Percentiles rank a stretch among this genome's conserved stretches.
These are phyloP conservation scores for Tenodera sinensis DNA, from an alignment of 2,888 invertebrate species.

Conservation along the genomic window DNA sequence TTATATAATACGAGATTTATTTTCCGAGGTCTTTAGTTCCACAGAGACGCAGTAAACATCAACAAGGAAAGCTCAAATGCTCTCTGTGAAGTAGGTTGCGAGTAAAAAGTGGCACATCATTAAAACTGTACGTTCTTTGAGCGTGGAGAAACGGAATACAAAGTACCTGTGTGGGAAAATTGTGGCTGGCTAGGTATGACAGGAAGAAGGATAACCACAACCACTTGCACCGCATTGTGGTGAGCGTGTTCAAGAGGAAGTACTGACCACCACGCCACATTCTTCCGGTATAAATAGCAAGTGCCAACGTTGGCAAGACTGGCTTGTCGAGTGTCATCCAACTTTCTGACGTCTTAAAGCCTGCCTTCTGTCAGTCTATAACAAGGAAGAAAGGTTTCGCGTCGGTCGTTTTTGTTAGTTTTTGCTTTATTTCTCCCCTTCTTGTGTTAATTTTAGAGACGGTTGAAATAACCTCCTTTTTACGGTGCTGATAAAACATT, in stretches of 20 bases:
- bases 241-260: not conserved
- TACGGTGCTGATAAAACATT: too few relatives aligned
- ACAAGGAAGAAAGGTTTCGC: not conserved
- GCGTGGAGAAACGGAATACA: not conserved
- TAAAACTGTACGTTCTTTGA: not conserved
- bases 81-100: too few relatives aligned
- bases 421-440: too few relatives aligned
- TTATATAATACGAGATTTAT: too few relatives aligned
- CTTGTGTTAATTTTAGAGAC: too few relatives aligned
- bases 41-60: too few relatives aligned
- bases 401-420: too few relatives aligned
- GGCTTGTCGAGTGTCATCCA: not conserved
- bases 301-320: not conserved
- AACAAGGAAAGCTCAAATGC: too few relatives aligned
- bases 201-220: not conserved
- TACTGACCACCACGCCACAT: not conserved
- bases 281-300: not conserved
- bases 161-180: not conserved
- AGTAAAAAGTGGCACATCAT: not conserved
- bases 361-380: not conserved
- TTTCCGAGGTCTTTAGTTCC: too few relatives aligned
- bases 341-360: not conserved
- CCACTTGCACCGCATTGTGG: not conserved
- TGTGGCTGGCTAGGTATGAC: not conserved
- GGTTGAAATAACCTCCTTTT: too few relatives aligned